These are phyloP conservation scores for Adelosebastes latens DNA, from an alignment of 2,797 vertebrate species.

Conservation along the genomic window DNA sequence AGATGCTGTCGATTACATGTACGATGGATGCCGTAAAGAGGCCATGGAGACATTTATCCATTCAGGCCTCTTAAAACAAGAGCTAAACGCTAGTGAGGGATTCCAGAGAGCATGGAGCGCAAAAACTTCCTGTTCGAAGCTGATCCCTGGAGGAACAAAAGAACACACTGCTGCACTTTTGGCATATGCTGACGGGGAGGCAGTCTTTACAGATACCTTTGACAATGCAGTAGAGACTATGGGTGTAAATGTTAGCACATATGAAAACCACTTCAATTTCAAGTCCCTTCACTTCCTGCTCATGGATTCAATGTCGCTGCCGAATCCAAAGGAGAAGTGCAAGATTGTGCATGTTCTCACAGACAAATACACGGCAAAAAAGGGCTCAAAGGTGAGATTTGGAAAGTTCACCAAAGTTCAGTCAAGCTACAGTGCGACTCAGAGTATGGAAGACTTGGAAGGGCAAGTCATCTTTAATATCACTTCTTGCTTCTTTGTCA, in stretches of 20 bases:
- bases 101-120: conserved; percentile 19
- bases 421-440: fast-evolving
- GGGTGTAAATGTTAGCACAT: conserved; percentile 49
- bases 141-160: conserved; percentile 14
- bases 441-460: fast-evolving
- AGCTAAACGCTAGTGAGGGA: neutral
- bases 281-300: conserved; percentile 77
- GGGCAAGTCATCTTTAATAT: neutral
- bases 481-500: conserved; percentile 62
- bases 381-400: conserved; percentile 57
- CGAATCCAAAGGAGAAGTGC: neutral
- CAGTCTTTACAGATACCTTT: fast-evolving
- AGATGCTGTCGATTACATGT: conserved; percentile 54
- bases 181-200: fast-evolving
- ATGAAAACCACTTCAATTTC: conserved; percentile 55
- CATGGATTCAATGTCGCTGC: conserved; percentile 58
- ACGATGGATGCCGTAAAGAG: conserved; percentile 47
- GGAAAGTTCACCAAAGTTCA: conserved; percentile 27
- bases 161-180: conserved; percentile 55
- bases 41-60: conserved; percentile 42
- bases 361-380: fast-evolving
- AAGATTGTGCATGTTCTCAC: neutral
- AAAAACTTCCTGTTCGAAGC: fast-evolving
- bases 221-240: conserved; percentile 19
- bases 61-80: conserved; percentile 40